Base-by-base conservation (phyloP, 1,140 invertebrate genomes). In the Drosophila lowei region DNA sequence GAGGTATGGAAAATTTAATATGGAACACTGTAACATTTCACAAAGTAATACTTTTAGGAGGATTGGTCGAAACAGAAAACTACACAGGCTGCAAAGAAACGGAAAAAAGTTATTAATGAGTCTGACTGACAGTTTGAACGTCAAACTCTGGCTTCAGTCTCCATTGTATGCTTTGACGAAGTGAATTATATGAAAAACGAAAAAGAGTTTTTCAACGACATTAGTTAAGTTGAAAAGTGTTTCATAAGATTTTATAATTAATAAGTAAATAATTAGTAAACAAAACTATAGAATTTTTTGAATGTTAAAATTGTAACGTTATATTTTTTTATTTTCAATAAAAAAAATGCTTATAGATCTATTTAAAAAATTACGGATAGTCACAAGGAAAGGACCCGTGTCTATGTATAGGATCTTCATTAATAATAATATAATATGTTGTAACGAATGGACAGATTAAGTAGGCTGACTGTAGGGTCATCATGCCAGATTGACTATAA, bases 41-140 rank as follows among this genome's bases (percentile, higher is more conserved):
- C 11, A 6, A 28, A 6, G 1, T 13, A 28, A 16, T 65, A 43
- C 5, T 72, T 73, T 38, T 23, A 91, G 90, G 90, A 91, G 47
- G 90, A 91, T 66, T 91, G 90, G 89, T 81, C 90, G 2, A 91
- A 91, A 62, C 74, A 79, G 41, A 91, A 91, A 89, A 77, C 79
- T 9, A 61, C 75, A 13, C 90, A 90, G 59, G 70, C 86, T 30
- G 76, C 90, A 16, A 91, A 91, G 48, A 91, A 90, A 60, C 68
- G 90, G 21, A 91, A 91, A 84, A 91, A 91, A 79, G 67, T 66
- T 6, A 71, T 84, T 3, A 91, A 90, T 71, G 91, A 91, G 71
- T 91, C 91, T 50, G 91, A 91, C 70, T 91, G 90, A 91, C 88
- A 89, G 59, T 77, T 60, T 65, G 53, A 81, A 63, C 49, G 48